Evolutionary conservation across 2,888 invertebrate genomes (phyloP).

Genomic region (Caenorhabditis parvicauda): DNA sequence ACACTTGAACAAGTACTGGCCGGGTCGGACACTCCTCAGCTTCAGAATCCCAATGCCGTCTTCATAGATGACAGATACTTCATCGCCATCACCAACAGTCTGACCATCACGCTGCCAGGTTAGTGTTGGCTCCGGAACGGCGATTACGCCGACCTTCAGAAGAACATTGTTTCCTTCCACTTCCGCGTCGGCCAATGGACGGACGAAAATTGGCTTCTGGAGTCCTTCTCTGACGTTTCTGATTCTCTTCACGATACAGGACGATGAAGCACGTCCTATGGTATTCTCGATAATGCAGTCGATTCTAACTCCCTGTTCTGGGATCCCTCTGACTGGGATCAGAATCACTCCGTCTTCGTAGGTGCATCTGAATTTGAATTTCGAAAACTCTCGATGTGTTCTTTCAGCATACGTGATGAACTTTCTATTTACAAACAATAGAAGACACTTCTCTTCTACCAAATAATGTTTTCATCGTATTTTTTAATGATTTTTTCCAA

Average conservation of each 20-base stretch:
- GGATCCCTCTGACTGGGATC: constrained; percentile 16
- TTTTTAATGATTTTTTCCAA: background rate
- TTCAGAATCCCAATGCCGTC: constrained; percentile 40
- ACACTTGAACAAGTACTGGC: constrained; percentile 21
- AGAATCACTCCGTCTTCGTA: constrained; percentile 46
- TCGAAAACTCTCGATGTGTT: no score
- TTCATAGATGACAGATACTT: constrained; percentile 24
- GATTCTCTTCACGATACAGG: constrained; percentile 18
- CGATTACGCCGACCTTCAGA: constrained; percentile 57
- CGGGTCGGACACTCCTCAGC: constrained; percentile 10
- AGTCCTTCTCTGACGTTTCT: constrained; percentile 7
- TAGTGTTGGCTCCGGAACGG: constrained; percentile 61
- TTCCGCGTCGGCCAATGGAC: constrained; percentile 16
- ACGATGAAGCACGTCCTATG: constrained; percentile 11
- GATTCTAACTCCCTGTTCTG: constrained; percentile 23
- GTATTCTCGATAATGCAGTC: constrained; percentile 22
- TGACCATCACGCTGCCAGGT: constrained; percentile 38
- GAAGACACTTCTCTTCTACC: constrained; percentile 2
- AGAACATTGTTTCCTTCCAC: constrained; percentile 18
- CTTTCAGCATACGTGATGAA: no score
- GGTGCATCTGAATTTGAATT: constrained; percentile 9
- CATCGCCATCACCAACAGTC: constrained; percentile 27
- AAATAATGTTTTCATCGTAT: background rate
- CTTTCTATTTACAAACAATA: no score
- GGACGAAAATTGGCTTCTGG: constrained; percentile 33